Evolutionary conservation across 1,140 invertebrate genomes (phyloP), one percentile per base, ranked within the genome.

Genomic region (Apis florea): DNA sequence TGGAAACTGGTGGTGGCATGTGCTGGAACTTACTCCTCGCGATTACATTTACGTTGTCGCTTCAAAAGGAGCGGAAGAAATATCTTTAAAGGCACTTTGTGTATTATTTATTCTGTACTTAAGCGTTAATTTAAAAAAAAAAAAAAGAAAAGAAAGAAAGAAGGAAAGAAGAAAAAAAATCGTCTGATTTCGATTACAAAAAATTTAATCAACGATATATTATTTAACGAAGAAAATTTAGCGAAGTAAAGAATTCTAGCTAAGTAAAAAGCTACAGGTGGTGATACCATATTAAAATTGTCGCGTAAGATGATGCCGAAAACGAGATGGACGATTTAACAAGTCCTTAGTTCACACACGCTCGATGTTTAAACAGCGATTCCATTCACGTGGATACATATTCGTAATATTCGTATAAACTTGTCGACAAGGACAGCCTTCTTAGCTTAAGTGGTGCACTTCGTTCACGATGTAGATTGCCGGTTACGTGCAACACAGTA

Each of bases 401-500:
- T 82, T 82, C 80, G 53, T 70, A 82, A 67, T 40, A 40, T 40
- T 40, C n/a, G 79, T 58, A 69, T 69, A 77, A 69, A 77, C 49
- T 54, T 70, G 58, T 17, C 80, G 80, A 77, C 80, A 82, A 82
- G 74, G 80, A 76, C 80, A 49, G 74, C 70, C 73, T 82, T 63
- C 66, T 77, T 70, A 56, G 66, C 80, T 69, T 82, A 82, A 82
- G 80, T 82, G 80, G 74, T 82, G 58, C 74, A 54, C 80, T 77
- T 69, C 66, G 79, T 82, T 82, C 73, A 24, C 72, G 24, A 82
- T 82, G 74, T 63, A 82, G 74, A 82, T 82, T 82, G 70, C 49
- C 56, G 70, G 49, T 82, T 68, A 59, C 66, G 31, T 49, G 74
- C 77, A 82, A 82, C 73, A n/a, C 61, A 54, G 56, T 75, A 70